phyloP scores from a whole-genome alignment of 2,113 vertebrate genomes.

The Helogale parvula region DNA sequence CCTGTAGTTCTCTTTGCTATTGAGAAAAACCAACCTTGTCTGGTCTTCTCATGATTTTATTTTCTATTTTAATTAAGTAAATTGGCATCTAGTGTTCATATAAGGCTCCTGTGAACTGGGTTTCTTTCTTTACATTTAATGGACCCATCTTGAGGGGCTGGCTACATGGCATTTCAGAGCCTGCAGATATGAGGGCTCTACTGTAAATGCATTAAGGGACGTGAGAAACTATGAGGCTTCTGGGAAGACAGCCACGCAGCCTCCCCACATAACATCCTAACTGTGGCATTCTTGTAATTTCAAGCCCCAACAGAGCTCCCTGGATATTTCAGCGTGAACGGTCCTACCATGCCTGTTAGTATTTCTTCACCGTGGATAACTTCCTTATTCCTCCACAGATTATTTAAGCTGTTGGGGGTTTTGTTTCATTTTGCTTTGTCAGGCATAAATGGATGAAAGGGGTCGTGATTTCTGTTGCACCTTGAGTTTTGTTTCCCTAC shows the following conservation, averaged over 20 bases:
- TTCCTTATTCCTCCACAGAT: background rate
- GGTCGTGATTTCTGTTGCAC: slow-evolving; percentile 33
- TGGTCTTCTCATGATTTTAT: background rate
- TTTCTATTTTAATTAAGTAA: background rate
- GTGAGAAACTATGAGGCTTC: background rate
- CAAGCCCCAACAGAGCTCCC: background rate
- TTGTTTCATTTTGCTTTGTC: background rate
- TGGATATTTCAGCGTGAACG: background rate
- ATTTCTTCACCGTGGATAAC: background rate
- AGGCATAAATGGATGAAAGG: background rate
- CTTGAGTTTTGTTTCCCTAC: slow-evolving; percentile 4
- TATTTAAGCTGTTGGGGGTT: background rate
- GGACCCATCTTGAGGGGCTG: background rate
- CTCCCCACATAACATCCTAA: background rate
- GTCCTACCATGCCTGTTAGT: background rate
- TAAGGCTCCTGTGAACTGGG: background rate
- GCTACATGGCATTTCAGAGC: background rate
- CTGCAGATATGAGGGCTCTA: background rate
- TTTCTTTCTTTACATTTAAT: background rate
- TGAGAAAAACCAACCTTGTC: background rate
- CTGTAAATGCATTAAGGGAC: background rate
- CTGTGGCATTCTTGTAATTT: background rate
- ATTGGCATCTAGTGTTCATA: background rate
- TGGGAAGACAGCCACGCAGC: background rate
- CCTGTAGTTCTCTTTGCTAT: background rate